These are phyloP conservation scores for Andrena trimmerana DNA, from an alignment of 2,888 invertebrate genomes.

Conservation along the genomic window DNA sequence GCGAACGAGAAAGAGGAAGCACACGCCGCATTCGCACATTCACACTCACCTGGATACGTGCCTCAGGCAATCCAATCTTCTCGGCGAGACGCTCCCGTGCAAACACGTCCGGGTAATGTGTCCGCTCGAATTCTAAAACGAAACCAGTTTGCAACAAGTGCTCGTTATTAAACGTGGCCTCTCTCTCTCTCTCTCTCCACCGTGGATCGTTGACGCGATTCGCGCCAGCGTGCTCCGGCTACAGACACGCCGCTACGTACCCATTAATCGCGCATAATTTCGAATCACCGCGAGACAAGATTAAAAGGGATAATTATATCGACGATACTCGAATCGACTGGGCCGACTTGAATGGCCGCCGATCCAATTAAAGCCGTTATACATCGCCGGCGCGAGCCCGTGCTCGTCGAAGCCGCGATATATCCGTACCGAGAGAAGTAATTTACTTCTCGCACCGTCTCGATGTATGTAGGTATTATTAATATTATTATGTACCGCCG, in stretches of 20 bases:
- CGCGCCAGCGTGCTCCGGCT: neutral
- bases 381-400: neutral
- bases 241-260: neutral
- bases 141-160: constrained; percentile 80
- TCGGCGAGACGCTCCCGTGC: constrained; percentile 97
- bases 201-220: neutral
- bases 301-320: constrained; percentile 60
- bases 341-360: constrained; percentile 53
- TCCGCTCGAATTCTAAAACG: constrained; percentile 96
- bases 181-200: constrained; percentile 10
- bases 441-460: constrained; percentile 33
- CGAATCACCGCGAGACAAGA: constrained; percentile 46
- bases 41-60: constrained; percentile 98
- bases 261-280: constrained; percentile 58
- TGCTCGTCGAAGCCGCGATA: constrained; percentile 22
- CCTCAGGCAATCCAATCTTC: constrained; percentile 99
- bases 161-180: constrained; percentile 72
- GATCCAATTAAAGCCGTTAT: constrained; percentile 57
- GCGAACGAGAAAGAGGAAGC: constrained; percentile 75
- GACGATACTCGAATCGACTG: constrained; percentile 44
- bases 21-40: constrained; percentile 82
- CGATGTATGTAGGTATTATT: constrained; percentile 7
- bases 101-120: constrained; percentile 99
- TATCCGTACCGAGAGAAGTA: constrained; percentile 50
- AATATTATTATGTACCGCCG: neutral